Evolutionary conservation across 2,113 vertebrate species (phyloP), one percentile per base, ranked within the genome.

Genomic region (Aythya baeri): DNA sequence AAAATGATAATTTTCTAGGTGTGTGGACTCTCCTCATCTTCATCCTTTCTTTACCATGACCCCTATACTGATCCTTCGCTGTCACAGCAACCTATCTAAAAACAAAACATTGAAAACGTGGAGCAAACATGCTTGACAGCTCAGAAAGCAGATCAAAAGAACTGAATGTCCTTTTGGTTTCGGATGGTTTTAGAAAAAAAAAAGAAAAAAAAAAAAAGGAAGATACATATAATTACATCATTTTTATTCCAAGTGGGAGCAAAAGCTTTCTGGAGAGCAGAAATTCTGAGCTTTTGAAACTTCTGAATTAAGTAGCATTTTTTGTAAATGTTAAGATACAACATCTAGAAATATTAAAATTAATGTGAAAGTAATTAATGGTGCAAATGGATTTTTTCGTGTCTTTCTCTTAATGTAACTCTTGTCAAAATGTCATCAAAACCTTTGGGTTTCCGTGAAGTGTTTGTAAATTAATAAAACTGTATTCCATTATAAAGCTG

Each of bases 101-200:
- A 25, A 20, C 32, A 58, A 83, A 93, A 31, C 34, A 62, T 13
- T 50, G 63, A 72, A 81, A 87, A 44, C 12, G 26, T 1, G 0
- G 74, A 75, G 32, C 31, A 84, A 84, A 59, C 15, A 12, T 20
- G 31, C 86, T 75, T 36, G 68, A 5, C 26, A 57, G 27, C 49
- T 95, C 74, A 91, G 57, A 75, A 93, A 54, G 26, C 32, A 84
- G 68, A 92, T 91, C n/a, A 75, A 67, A 95, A 78, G 41, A 92
- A 59, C n/a, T 17, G 13, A 17, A 6, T 55, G 22, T 13, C 61
- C 89, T 89, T 87, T 86, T 68, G 21, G 11, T 81, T 75, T 76
- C 79, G 16, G 23, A 59, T 71, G 43, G 32, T 46, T 94, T 18
- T 4, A 16, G 16, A 43, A 61, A 50, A 87, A 89, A 41, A 12